A percentile compares a stretch with the other conserved stretches of the same genome.
phyloP scores from a whole-genome alignment of 2,113 vertebrate species.

The Phocoena phocoena region DNA sequence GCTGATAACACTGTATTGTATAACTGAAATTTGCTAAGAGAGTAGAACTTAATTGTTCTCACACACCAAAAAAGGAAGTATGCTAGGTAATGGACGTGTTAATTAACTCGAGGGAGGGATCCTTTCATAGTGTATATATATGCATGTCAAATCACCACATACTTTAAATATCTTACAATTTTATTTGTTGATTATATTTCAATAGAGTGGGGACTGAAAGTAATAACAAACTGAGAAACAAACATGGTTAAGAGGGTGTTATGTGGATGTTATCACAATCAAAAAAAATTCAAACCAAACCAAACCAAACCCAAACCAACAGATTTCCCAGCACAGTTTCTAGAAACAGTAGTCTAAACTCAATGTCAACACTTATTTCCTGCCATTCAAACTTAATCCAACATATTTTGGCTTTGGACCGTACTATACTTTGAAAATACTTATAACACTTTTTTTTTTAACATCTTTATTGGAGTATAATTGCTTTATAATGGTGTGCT shows the following conservation, averaged over 20 bases:
- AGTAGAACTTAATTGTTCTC: not conserved
- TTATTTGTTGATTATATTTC: not conserved
- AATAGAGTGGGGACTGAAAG: not conserved
- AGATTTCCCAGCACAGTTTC: not conserved
- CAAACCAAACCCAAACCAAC: not conserved
- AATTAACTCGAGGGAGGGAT: not conserved
- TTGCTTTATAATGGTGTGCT: too few relatives aligned
- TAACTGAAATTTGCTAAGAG: not conserved
- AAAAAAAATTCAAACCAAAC: not conserved
- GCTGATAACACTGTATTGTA: not conserved
- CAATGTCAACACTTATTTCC: not conserved
- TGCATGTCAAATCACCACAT: not conserved
- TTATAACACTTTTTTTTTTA: not conserved
- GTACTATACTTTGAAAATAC: not conserved
- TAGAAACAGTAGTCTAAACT: not conserved
- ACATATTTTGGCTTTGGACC: not conserved
- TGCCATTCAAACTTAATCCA: not conserved
- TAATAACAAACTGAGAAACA: not conserved
- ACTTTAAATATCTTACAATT: not conserved
- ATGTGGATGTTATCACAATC: not conserved
- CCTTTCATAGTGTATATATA: not conserved
- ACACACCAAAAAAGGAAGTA: not conserved
- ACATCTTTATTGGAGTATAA: too few relatives aligned
- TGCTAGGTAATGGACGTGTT: not conserved
- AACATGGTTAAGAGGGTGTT: not conserved